These are phyloP conservation scores for Pseudoips prasinana DNA, from an alignment of 2,888 invertebrate genomes.

Conservation along the genomic window DNA sequence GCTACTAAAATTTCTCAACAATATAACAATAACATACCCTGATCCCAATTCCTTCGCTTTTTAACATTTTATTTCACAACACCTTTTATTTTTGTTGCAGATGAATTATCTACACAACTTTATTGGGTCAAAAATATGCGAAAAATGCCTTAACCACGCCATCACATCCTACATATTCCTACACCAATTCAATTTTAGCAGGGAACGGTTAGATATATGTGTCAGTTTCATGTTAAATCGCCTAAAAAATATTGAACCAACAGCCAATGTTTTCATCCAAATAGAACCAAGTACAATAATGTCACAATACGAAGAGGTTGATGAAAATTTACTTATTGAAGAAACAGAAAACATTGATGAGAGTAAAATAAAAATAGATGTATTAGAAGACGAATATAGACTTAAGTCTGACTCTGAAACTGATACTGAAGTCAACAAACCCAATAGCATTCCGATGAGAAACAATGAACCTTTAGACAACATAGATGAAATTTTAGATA, in stretches of 20 bases:
- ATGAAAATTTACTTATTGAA: slow-evolving; percentile 36
- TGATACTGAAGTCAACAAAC: slow-evolving; percentile 19
- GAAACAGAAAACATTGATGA: slow-evolving; percentile 44
- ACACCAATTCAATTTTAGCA: slow-evolving; percentile 49
- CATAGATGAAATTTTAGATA: slow-evolving; percentile 9
- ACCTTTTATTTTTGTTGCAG: slow-evolving; percentile 59
- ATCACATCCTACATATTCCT: slow-evolving; percentile 61
- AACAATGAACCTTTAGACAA: slow-evolving; percentile 1
- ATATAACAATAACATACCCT: too few species aligned
- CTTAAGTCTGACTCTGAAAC: slow-evolving; percentile 48
- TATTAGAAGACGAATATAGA: slow-evolving; percentile 72
- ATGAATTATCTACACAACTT: slow-evolving; percentile 50
- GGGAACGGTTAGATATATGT: slow-evolving; percentile 56
- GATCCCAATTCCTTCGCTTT: slow-evolving; percentile 5
- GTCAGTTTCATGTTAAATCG: slow-evolving; percentile 52
- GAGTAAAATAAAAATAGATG: slow-evolving; percentile 49
- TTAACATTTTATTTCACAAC: slow-evolving; percentile 10
- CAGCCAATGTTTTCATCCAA: slow-evolving; percentile 59
- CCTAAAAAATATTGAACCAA: slow-evolving; percentile 36
- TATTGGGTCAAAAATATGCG: slow-evolving; percentile 67
- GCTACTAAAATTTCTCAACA: too few species aligned
- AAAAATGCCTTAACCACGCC: slow-evolving; percentile 60
- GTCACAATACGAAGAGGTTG: slow-evolving; percentile 39
- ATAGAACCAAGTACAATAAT: slow-evolving; percentile 54
- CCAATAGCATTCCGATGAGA: too few species aligned